Conservation (phyloP, 2,113 vertebrate genomes). For the Anseranas semipalmata region DNA sequence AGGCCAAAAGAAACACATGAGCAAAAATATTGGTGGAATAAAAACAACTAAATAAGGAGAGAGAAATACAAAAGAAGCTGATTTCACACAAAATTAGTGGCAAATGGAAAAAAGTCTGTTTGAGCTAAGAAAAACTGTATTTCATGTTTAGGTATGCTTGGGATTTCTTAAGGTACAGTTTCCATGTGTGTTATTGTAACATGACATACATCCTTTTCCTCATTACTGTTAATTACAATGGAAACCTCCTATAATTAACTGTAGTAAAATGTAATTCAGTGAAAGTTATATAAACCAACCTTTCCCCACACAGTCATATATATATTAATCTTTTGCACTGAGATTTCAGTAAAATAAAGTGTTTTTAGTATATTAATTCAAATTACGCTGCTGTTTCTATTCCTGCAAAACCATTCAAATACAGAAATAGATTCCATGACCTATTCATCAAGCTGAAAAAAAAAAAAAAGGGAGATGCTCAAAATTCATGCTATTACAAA, state of each 20-base stretch:
- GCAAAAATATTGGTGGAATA: background rate
- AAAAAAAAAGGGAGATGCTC: background rate
- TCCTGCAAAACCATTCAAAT: background rate
- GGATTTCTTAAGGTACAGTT: background rate
- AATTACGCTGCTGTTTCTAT: background rate
- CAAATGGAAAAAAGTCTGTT: background rate
- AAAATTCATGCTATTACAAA: conserved; percentile 6
- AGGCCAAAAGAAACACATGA: background rate
- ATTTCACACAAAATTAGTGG: background rate
- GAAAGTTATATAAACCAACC: background rate
- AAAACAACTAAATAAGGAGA: background rate
- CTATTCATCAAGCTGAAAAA: background rate
- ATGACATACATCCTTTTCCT: background rate
- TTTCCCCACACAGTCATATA: background rate
- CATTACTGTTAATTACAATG: conserved; percentile 30
- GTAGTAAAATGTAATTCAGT: background rate
- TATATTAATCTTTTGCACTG: background rate
- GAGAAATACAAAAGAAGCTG: background rate
- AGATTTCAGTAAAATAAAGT: background rate
- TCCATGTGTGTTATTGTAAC: background rate
- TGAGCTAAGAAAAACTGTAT: background rate
- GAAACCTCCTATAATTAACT: conserved; percentile 46
- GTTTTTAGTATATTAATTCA: background rate
- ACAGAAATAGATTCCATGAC: background rate
- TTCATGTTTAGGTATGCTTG: background rate